phyloP scores from a whole-genome alignment of 2,888 invertebrate genomes.

The Tetanocera ferruginea region DNA sequence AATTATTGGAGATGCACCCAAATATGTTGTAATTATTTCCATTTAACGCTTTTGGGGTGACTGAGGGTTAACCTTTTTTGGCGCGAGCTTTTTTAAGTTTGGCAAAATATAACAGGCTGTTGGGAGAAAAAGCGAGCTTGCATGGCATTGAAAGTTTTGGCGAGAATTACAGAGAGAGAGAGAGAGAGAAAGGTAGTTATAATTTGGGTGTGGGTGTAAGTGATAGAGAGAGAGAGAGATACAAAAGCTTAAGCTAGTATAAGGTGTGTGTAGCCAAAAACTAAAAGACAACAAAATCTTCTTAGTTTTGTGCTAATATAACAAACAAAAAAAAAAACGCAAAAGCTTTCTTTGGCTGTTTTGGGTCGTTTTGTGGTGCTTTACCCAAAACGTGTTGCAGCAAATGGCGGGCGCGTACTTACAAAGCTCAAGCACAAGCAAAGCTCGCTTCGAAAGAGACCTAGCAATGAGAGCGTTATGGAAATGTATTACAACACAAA shows the following conservation, averaged over 20 bases:
- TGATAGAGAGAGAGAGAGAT: not conserved
- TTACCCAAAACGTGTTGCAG: not conserved
- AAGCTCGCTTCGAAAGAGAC: not conserved
- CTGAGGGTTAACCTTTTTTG: too few relatives aligned
- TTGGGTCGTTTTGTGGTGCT: not conserved
- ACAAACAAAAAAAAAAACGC: not conserved
- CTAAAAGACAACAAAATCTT: not conserved
- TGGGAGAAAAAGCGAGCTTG: not conserved
- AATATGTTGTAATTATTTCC: conserved; percentile 70
- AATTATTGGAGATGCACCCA: conserved; percentile 69
- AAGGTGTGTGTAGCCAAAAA: not conserved
- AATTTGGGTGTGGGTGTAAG: not conserved
- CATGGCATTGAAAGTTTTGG: not conserved
- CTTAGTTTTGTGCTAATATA: not conserved
- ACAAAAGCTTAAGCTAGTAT: conserved; percentile 20
- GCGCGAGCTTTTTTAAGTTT: too few relatives aligned
- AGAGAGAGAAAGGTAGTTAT: not conserved
- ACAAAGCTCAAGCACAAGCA: conserved; percentile 12
- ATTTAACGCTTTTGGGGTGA: conserved; percentile 48
- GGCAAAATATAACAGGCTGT: conserved; percentile 5
- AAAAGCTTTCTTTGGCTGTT: not conserved
- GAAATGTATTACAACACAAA: conserved; percentile 70
- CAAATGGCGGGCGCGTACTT: conserved; percentile 7
- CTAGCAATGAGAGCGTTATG: conserved; percentile 49
- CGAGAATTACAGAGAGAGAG: not conserved